These are phyloP conservation scores for Oegoconia quadripuncta DNA, from an alignment of 2,888 invertebrate species.

Conservation along the genomic window DNA sequence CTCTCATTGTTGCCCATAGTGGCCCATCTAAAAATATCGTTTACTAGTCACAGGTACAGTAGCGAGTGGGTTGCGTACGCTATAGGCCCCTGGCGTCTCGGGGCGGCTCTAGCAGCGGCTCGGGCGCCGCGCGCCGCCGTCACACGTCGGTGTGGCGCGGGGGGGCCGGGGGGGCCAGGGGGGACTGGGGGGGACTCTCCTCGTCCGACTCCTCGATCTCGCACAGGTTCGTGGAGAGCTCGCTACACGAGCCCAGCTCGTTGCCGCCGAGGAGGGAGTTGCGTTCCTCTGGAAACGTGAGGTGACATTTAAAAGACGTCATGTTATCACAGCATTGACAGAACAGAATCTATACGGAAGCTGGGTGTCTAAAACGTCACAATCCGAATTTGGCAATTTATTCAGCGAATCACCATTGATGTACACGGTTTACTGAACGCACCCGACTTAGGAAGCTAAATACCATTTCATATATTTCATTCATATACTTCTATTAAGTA, in stretches of 20 bases:
- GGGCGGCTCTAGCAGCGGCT: slow-evolving; percentile 23
- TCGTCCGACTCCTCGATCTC: slow-evolving; percentile 95
- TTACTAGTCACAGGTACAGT: slow-evolving; percentile 3
- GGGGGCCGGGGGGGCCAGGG: slow-evolving; percentile 18
- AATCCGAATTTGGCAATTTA: too few species aligned
- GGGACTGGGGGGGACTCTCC: slow-evolving; percentile 56
- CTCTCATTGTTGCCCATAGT: too few species aligned
- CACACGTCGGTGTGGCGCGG: slow-evolving; percentile 60
- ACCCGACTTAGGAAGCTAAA: too few species aligned
- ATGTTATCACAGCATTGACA: too few species aligned
- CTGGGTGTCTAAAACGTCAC: too few species aligned
- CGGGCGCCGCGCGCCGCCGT: slow-evolving; percentile 49
- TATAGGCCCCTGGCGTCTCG: slow-evolving; percentile 16
- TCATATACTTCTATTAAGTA: too few species aligned
- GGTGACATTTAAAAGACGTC: too few species aligned
- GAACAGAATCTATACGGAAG: too few species aligned
- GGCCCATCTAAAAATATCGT: too few species aligned
- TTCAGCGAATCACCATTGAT: too few species aligned
- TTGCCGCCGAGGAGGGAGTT: slow-evolving; percentile 85
- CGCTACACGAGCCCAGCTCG: slow-evolving; percentile 84
- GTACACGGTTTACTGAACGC: too few species aligned
- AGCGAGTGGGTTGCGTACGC: slow-evolving; percentile 8
- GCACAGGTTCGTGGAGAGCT: slow-evolving; percentile 92
- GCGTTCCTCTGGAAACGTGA: slow-evolving; percentile 83
- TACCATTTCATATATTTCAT: too few species aligned